A percentile compares a stretch with the other conserved stretches of the same genome.
phyloP scores from a whole-genome alignment of 1,140 invertebrate species.

The Drosophila suzukii region DNA sequence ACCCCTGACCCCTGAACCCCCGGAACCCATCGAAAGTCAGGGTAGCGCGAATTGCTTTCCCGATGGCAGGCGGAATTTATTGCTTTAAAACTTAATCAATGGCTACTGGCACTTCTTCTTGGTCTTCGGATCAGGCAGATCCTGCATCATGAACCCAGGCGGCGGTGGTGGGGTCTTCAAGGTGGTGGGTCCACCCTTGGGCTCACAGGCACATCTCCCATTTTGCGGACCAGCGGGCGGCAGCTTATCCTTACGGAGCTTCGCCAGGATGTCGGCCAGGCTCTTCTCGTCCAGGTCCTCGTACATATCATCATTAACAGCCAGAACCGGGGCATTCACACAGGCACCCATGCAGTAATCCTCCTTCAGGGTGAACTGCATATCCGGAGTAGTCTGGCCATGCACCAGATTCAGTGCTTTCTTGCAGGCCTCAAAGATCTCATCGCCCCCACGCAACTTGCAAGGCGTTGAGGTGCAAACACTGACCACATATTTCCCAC shows the following conservation, averaged over 20 bases:
- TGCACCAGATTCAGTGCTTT: slow-evolving; percentile 15
- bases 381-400: slow-evolving; percentile 39
- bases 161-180: slow-evolving; percentile 23
- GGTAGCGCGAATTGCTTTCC: background rate
- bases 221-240: slow-evolving; percentile 26
- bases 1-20: slow-evolving; percentile 1
- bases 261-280: slow-evolving; percentile 14
- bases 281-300: slow-evolving; percentile 43
- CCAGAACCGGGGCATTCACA: slow-evolving; percentile 48
- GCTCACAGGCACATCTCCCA: slow-evolving; percentile 36
- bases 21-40: background rate
- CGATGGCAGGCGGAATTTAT: slow-evolving; percentile 48
- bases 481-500: slow-evolving; percentile 19
- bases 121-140: slow-evolving; percentile 12
- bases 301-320: slow-evolving; percentile 55
- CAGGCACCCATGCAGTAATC: slow-evolving; percentile 51
- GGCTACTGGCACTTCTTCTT: slow-evolving; percentile 9
- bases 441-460: slow-evolving; percentile 39
- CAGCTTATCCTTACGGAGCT: slow-evolving; percentile 3
- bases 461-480: slow-evolving; percentile 53
- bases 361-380: slow-evolving; percentile 46
- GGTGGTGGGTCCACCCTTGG: slow-evolving; percentile 15
- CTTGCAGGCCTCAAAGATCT: slow-evolving; percentile 22
- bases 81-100: slow-evolving; percentile 38
- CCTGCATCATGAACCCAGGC: slow-evolving; percentile 38